Conservation (phyloP, 1,140 invertebrate species). For the Conus betulinus region DNA sequence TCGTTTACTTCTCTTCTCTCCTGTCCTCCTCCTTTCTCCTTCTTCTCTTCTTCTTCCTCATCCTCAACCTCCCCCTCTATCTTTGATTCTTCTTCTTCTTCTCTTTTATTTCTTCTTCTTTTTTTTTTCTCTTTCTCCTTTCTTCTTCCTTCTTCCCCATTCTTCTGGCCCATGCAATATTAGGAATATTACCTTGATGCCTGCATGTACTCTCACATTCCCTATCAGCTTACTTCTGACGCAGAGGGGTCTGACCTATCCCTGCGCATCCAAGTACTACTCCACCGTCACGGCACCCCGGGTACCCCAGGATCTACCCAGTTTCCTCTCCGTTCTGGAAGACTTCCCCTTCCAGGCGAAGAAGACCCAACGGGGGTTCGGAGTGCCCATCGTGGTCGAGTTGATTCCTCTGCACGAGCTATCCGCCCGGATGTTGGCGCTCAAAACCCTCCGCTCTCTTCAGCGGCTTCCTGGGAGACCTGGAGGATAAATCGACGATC, state of each 20-base stretch:
- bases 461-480: background rate
- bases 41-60: too few species aligned
- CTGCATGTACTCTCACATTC: too few species aligned
- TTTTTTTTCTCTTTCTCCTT: too few species aligned
- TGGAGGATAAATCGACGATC: slow-evolving; percentile 40
- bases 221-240: too few species aligned
- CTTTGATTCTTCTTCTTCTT: too few species aligned
- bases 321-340: slow-evolving; percentile 36
- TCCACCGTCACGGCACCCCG: slow-evolving; percentile 33
- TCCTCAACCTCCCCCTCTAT: too few species aligned
- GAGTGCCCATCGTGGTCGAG: slow-evolving; percentile 36
- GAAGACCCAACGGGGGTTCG: slow-evolving; percentile 32
- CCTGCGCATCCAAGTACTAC: slow-evolving; percentile 40
- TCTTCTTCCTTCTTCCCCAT: too few species aligned
- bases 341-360: slow-evolving; percentile 35
- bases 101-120: too few species aligned
- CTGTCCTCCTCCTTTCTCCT: too few species aligned
- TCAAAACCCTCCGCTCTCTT: slow-evolving; percentile 19
- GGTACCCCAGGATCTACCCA: slow-evolving; percentile 37
- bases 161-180: too few species aligned
- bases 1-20: too few species aligned
- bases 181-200: too few species aligned
- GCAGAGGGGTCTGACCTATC: slow-evolving; percentile 10
- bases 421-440: slow-evolving; percentile 34
- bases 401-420: slow-evolving; percentile 37